Base-by-base conservation (phyloP, 2,113 vertebrate genomes). In the Cryptotis parvus region DNA sequence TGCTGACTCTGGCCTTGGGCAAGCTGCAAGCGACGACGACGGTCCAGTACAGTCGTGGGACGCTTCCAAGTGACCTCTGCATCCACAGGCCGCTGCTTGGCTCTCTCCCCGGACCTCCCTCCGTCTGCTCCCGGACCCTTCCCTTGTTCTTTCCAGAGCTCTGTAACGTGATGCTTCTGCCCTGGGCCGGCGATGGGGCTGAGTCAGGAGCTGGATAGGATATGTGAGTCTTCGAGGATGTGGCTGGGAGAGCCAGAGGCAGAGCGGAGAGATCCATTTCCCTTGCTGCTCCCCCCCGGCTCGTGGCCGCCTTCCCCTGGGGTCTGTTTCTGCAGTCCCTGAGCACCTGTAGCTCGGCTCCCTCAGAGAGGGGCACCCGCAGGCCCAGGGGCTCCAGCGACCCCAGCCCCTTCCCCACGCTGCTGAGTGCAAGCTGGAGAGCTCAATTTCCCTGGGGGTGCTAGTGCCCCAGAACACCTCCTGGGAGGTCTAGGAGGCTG, bases 151-250 rank as follows among this genome's bases (percentile, higher is more conserved):
- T 24, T 18, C 65, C 27, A 24, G 52, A 8, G 12, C 31, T 49
- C 52, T 1, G 75, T 66, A 70, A 82, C 58, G 41, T 70, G 39
- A 88, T 20, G 20, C 55, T 58, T 6, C 55, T 58, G 20, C 20
- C 22, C 20, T 20, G 11, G 49, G 49, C 49, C 16, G 49, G 49
- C 49, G 10, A 16, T 14, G 49, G 10, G 49, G 49, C 11, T 52
- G 49, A 52, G 49, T 58, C 52, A 9, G 45, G 43, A 63, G 37
- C 39, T 78, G 24, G 49, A 86, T 20, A 65, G 12, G 91, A 52
- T 66, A 77, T 82, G 49, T 77, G 90, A 94, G 84, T 93, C 74
- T 68, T 45, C 58, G 16, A 8, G 9, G 37, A 68, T 73, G 80
- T 58, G 65, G 41, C n/a, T 49, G 79, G 63, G 77, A 77, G 65